Percentiles rank a stretch among this genome's conserved stretches.
Evolutionary conservation across 2,797 vertebrate genomes (phyloP).

Genomic region (Cryptoprocta ferox): DNA sequence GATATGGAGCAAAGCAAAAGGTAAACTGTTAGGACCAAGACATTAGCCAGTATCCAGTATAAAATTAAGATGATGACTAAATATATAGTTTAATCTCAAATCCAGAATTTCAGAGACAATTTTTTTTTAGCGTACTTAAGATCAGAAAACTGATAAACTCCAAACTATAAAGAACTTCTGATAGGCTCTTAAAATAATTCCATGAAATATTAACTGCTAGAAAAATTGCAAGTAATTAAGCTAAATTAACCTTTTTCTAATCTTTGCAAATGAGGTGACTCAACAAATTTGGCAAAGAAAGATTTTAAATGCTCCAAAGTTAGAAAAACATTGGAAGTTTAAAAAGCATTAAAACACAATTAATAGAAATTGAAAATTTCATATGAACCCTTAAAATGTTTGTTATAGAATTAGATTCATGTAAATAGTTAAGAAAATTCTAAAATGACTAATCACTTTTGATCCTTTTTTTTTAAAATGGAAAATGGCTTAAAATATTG

Average conservation of each 20-base stretch:
- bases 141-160: not conserved
- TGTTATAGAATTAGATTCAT: not conserved
- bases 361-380: not conserved
- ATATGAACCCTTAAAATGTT: not conserved
- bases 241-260: not conserved
- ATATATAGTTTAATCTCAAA: not conserved
- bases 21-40: not conserved
- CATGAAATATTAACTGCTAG: not conserved
- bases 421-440: not conserved
- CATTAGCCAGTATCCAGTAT: not conserved
- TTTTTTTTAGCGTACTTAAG: not conserved
- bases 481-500: not conserved
- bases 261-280: not conserved
- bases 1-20: not conserved
- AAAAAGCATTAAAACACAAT: not conserved
- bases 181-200: not conserved
- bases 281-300: not conserved
- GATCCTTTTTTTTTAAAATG: not conserved
- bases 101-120: not conserved
- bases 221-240: conserved; percentile 29
- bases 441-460: not conserved
- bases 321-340: not conserved
- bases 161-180: not conserved
- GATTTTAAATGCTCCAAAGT: not conserved
- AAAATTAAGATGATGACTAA: not conserved